A percentile compares a stretch with the other conserved stretches of the same genome.
phyloP scores from a whole-genome alignment of 2,888 invertebrate species.

The Pomacea canaliculata region DNA sequence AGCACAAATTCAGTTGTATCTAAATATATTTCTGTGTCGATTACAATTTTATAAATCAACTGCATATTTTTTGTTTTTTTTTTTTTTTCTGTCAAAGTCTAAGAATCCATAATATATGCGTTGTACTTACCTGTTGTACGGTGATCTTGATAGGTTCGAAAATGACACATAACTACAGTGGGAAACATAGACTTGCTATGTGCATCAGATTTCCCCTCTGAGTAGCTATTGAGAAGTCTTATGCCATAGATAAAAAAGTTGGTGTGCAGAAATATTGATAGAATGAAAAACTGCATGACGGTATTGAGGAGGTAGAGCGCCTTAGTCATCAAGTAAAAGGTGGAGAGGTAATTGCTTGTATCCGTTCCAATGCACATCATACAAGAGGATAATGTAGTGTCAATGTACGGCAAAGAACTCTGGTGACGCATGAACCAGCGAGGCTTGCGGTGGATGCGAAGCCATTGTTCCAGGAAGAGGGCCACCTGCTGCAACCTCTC shows the following conservation, averaged over 20 bases:
- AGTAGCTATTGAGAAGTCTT: conserved; percentile 13
- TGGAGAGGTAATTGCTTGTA: conserved; percentile 34
- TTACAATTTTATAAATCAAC: too few relatives aligned
- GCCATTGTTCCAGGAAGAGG: conserved; percentile 31
- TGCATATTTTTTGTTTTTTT: too few relatives aligned
- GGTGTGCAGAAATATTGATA: conserved; percentile 32
- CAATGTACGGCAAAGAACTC: neutral
- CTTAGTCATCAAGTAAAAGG: conserved; percentile 34
- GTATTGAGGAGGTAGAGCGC: conserved; percentile 28
- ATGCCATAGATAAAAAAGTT: conserved; percentile 31
- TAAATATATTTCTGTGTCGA: too few relatives aligned
- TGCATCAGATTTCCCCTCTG: neutral
- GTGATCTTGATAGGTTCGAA: conserved; percentile 21
- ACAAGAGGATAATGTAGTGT: conserved; percentile 26
- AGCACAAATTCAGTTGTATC: too few relatives aligned
- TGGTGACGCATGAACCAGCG: conserved; percentile 21
- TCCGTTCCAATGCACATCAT: conserved; percentile 34
- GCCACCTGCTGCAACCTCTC: conserved; percentile 12
- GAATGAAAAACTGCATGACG: conserved; percentile 30
- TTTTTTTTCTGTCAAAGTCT: too few relatives aligned
- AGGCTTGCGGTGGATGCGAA: conserved; percentile 35
- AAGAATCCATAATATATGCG: neutral
- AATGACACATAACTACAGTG: conserved; percentile 32
- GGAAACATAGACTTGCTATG: conserved; percentile 16
- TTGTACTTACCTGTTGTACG: neutral